Evolutionary conservation across 2,888 invertebrate genomes (phyloP), one percentile per base, ranked within the genome.

Genomic region (Troides oblongomaculatus): DNA sequence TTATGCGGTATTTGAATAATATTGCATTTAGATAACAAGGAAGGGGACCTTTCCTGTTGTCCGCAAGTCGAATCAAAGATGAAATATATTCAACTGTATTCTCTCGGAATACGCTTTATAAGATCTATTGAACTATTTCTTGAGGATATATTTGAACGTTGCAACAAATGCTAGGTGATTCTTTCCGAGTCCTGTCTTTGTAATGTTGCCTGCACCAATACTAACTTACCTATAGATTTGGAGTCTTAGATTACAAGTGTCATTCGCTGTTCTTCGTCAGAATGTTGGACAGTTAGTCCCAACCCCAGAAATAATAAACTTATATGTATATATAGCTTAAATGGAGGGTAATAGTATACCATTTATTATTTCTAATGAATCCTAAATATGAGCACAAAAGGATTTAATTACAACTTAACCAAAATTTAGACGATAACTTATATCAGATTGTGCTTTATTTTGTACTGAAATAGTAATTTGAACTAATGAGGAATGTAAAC

Each of bases 1-100:
- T 43, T 56, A 57, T 68, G 18, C 18, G 17, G 39, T 59, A 68
- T 68, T 68, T 68, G 59, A 68, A 68, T 68, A 68, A 68, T 64
- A 46, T 64, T 64, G 64, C 64, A 68, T 64, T 60, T 59, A 53
- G 59, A 64, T 68, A 68, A 64, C 64, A 64, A 60, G 68, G 36
- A 50, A 59, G 21, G 68, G 68, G 68, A 68, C 64, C 59, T 64
- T 50, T 46, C 58, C 21, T 39, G 68, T 14, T 58, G 64, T 64
- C 59, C 39, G 59, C 23, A 60, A 67, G 23, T 59, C 46, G 63
- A 63, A 68, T 64, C 60, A 68, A 23, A 39, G 59, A 53, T 50
- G 68, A 68, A 63, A 66, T 64, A 64, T 64, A 64, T 58, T 57
- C 64, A 10, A 14, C 21, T 36, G 53, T 17, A 57, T 64, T 58